Conservation (phyloP, 2,888 invertebrate genomes). For the Drosophila neutralis region DNA sequence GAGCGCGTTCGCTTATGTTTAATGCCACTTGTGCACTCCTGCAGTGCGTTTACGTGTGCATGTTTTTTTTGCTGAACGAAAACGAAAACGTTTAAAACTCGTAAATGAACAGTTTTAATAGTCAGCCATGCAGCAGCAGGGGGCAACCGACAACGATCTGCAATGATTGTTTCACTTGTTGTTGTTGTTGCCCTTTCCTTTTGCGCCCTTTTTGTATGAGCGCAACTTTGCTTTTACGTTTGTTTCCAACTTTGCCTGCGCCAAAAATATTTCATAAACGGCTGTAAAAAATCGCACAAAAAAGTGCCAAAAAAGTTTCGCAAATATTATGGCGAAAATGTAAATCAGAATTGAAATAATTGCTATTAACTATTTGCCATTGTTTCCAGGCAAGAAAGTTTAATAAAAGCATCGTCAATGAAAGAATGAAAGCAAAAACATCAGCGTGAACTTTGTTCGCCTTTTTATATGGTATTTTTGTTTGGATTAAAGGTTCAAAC, state of each 20-base stretch:
- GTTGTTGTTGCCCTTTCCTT: conserved; percentile 20
- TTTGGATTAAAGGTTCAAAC: background rate
- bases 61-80: conserved; percentile 22
- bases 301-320: conserved; percentile 30
- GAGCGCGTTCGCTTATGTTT: conserved; percentile 51
- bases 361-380: conserved; percentile 53
- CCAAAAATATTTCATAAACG: conserved; percentile 50
- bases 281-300: conserved; percentile 32
- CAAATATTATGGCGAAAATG: conserved; percentile 55
- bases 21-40: conserved; percentile 45
- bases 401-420: conserved; percentile 1
- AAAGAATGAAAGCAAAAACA: background rate
- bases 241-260: conserved; percentile 46
- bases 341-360: conserved; percentile 63
- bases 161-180: conserved; percentile 39
- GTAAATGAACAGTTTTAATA: conserved; percentile 55
- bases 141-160: conserved; percentile 32
- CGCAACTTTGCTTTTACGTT: conserved; percentile 49
- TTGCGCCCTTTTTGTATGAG: conserved; percentile 7
- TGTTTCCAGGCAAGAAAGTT: conserved; percentile 21
- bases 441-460: background rate
- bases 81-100: conserved; percentile 56
- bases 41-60: background rate
- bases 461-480: background rate
- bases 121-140: conserved; percentile 25